A percentile compares a stretch with the other conserved stretches of the same genome.
Conservation (phyloP, 1,140 invertebrate species). For the Micrasema minimum region DNA sequence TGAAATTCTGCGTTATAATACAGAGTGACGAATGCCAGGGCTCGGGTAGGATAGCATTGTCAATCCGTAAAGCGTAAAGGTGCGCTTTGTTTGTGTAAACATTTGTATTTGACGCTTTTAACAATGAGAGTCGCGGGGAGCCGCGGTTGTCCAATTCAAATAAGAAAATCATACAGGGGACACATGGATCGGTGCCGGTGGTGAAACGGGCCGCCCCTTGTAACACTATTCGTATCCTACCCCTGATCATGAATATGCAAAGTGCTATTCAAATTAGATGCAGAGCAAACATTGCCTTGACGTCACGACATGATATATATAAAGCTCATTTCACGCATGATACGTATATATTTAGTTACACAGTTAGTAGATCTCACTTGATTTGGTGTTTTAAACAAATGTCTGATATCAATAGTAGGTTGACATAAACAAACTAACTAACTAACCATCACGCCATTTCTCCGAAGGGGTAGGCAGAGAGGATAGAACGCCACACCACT, state of each 20-base stretch:
- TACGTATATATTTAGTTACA: no score
- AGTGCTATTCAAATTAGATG: slow-evolving; percentile 47
- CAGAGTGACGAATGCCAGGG: slow-evolving; percentile 43
- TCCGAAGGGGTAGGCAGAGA: no score
- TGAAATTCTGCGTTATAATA: slow-evolving; percentile 44
- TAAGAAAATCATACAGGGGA: slow-evolving; percentile 19
- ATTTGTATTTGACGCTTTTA: slow-evolving; percentile 48
- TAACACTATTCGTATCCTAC: slow-evolving; percentile 27
- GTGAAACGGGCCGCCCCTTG: slow-evolving; percentile 25
- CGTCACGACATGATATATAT: slow-evolving; percentile 7
- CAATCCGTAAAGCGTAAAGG: slow-evolving; percentile 1
- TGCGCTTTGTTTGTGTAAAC: slow-evolving; percentile 47
- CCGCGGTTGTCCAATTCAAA: slow-evolving; percentile 25
- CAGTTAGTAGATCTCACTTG: not conserved
- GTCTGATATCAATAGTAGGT: no score
- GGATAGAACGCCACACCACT: no score
- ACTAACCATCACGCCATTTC: no score
- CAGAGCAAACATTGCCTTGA: slow-evolving; percentile 42
- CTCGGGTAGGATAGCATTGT: slow-evolving; percentile 28
- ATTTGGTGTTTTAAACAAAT: not conserved
- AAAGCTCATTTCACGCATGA: not conserved
- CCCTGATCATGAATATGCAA: slow-evolving; percentile 51
- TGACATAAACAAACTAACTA: no score
- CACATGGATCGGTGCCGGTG: slow-evolving; percentile 24
- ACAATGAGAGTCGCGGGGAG: slow-evolving; percentile 40